A percentile compares a stretch with the other conserved stretches of the same genome.
These are phyloP conservation scores for Trypoxylus dichotomus DNA, from an alignment of 1,140 invertebrate genomes.

Conservation along the genomic window DNA sequence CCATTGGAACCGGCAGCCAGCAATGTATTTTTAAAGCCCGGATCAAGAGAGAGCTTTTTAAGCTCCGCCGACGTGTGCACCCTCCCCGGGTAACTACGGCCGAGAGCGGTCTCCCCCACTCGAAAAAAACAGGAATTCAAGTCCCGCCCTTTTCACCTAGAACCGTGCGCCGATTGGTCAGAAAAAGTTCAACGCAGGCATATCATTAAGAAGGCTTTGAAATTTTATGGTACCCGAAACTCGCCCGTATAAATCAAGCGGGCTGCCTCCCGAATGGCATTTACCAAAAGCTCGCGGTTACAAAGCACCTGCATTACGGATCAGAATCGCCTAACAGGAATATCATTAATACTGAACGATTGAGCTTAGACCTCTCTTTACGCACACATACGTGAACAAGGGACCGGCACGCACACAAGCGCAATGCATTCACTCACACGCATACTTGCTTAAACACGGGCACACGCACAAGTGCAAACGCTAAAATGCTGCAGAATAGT, in stretches of 20 bases:
- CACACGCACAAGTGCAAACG: background rate
- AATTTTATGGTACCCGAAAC: slow-evolving; percentile 50
- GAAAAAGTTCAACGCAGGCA: slow-evolving; percentile 51
- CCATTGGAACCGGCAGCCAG: slow-evolving; percentile 47
- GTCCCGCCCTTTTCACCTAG: slow-evolving; percentile 38
- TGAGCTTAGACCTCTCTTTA: slow-evolving; percentile 38
- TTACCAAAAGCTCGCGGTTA: slow-evolving; percentile 34
- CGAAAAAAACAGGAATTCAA: slow-evolving; percentile 43
- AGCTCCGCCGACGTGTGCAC: slow-evolving; percentile 35
- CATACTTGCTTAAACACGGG: background rate
- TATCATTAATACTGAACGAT: slow-evolving; percentile 48
- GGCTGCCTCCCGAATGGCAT: slow-evolving; percentile 37
- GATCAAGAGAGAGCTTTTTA: slow-evolving; percentile 47
- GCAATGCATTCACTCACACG: background rate
- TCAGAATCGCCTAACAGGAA: slow-evolving; percentile 36
- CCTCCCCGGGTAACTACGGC: slow-evolving; percentile 15
- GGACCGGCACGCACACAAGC: background rate
- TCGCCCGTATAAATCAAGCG: slow-evolving; percentile 51
- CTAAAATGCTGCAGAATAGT: slow-evolving; percentile 16
- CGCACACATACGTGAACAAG: slow-evolving; percentile 13
- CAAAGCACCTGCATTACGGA: slow-evolving; percentile 36
- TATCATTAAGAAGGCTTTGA: slow-evolving; percentile 53
- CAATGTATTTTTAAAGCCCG: slow-evolving; percentile 53
- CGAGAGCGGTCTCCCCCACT: slow-evolving; percentile 40
- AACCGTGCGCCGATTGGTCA: slow-evolving; percentile 45